These are phyloP conservation scores for Chaunax sp. DNA, from an alignment of 2,797 vertebrate species.

Conservation along the genomic window DNA sequence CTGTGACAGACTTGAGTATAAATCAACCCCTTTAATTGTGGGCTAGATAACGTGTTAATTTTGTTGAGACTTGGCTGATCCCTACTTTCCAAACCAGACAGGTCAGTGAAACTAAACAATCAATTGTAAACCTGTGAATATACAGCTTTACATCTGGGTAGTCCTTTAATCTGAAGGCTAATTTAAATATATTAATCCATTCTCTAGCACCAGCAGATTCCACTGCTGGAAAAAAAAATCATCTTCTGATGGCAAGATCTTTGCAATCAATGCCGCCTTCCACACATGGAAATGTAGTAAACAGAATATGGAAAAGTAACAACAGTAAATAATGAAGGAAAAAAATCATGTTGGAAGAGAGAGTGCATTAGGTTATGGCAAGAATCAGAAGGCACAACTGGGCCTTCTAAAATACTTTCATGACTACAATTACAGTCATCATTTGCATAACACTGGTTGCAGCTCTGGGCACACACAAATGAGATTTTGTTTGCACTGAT, in stretches of 20 bases:
- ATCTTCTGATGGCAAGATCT: conserved; percentile 21
- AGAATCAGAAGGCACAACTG: conserved; percentile 12
- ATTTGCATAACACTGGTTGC: conserved; percentile 33
- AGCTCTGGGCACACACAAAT: conserved; percentile 57
- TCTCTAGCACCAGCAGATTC: conserved; percentile 24
- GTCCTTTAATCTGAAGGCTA: conserved; percentile 27
- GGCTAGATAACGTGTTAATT: conserved; percentile 23
- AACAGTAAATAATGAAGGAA: conserved; percentile 14
- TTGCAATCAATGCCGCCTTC: conserved; percentile 8
- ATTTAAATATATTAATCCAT: conserved; percentile 32
- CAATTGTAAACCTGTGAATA: conserved; percentile 25
- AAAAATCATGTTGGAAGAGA: neutral
- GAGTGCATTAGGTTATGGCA: neutral
- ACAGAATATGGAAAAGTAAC: conserved; percentile 5
- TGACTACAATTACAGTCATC: conserved; percentile 49
- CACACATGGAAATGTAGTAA: conserved; percentile 29
- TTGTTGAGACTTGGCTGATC: conserved; percentile 28
- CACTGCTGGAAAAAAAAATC: conserved; percentile 23
- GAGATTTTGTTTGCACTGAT: conserved; percentile 64
- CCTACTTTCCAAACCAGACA: conserved; percentile 8
- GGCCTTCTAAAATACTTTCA: conserved; percentile 17
- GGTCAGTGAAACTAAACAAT: conserved; percentile 18
- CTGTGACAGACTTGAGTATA: conserved; percentile 1
- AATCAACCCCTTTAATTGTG: conserved; percentile 26
- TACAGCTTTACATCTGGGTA: neutral